Base-by-base conservation (phyloP, 2,797 vertebrate genomes). In the Lithobates pipiens region DNA sequence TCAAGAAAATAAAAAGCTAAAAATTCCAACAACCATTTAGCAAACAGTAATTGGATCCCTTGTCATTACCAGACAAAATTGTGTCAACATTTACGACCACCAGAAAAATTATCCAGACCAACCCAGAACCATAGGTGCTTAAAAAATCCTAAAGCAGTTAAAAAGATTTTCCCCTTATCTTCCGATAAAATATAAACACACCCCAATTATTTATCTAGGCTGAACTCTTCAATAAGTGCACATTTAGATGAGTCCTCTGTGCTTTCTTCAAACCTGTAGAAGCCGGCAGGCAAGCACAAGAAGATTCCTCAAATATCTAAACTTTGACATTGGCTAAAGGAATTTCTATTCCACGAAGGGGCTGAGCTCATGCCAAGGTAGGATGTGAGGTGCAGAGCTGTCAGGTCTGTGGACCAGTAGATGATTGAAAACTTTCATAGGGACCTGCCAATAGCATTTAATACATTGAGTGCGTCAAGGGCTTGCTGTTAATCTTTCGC, bases 291-390 rank as follows among this genome's bases (percentile, higher is more conserved):
- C 89, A 80, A 39, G 39, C 61, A 50, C 82, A 50, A 69, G 16
- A 82, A 5, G 23, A 89, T 89, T 80, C 90, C 87, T 94, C 81
- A 94, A 86, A 74, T 85, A 9, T 39, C 91, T 82, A 87, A 80
- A 80, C 90, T 92, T 90, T 85, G 89, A 90, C 90, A 89, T 79
- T 92, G 95, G 94, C 91, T 92, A 89, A 67, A 90, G 92, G 91
- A 89, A 85, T 86, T 54, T 89, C 84, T 82, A 70, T 89, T 92
- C 89, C 90, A 83, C 69, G 76, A 27, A 89, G 89, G 90, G 89
- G 89, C 88, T 85, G 70, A 36, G 76, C 88, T 46, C 88, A 86
- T 89, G 88, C 70, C 86, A 90, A 80, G 91, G 85, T 73, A 5
- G 82, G 65, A 70, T 57, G 54, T 27, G 71, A 81, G 70, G 36